Percentiles rank a stretch among this genome's conserved stretches.
phyloP scores from a whole-genome alignment of 2,888 invertebrate genomes.

The Diaprepes abbreviatus region DNA sequence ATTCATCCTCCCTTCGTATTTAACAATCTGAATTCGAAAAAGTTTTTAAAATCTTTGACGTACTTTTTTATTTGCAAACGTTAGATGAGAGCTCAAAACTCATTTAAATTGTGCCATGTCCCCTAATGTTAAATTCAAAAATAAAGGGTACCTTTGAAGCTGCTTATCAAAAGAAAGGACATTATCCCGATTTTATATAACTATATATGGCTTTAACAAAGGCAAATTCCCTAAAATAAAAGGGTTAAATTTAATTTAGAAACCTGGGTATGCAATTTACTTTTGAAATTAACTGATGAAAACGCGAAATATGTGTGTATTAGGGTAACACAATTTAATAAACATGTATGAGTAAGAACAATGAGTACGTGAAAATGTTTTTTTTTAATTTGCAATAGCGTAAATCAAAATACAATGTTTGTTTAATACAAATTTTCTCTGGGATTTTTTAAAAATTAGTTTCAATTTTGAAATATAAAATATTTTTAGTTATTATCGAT shows the following conservation, averaged over 20 bases:
- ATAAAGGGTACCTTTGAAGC: slow-evolving; percentile 2
- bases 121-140: not conserved
- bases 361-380: not conserved
- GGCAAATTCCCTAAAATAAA: slow-evolving; percentile 3
- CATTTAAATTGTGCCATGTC: too few relatives aligned
- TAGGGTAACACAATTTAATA: slow-evolving; percentile 11
- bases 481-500: too few relatives aligned
- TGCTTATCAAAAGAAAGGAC: slow-evolving; percentile 11
- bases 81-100: too few relatives aligned
- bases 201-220: not conserved
- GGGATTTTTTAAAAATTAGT: too few relatives aligned
- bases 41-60: too few relatives aligned
- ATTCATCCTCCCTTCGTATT: too few relatives aligned
- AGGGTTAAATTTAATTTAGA: slow-evolving; percentile 14
- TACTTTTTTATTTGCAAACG: too few relatives aligned
- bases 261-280: slow-evolving; percentile 12
- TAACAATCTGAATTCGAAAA: too few relatives aligned
- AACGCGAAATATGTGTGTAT: slow-evolving; percentile 12
- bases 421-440: too few relatives aligned
- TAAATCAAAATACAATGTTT: too few relatives aligned
- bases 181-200: not conserved
- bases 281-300: slow-evolving; percentile 15
- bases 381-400: not conserved
- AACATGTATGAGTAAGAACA: slow-evolving; percentile 7
- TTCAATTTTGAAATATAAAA: too few relatives aligned